phyloP scores from a whole-genome alignment of 2,113 vertebrate species.

The Peromyscus maniculatus region DNA sequence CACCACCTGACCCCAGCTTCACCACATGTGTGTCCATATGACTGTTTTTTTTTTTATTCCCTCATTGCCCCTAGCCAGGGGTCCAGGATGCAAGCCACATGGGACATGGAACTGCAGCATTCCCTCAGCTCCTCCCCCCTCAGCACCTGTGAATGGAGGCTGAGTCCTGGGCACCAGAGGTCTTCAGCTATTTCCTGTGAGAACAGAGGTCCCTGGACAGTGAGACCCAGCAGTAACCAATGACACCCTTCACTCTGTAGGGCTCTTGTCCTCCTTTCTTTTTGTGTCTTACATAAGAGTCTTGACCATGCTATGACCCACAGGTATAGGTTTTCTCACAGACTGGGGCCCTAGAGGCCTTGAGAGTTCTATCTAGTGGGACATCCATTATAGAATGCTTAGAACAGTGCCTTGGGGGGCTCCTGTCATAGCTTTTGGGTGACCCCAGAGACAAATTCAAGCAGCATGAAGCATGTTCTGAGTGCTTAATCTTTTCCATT shows the following conservation, averaged over 20 bases:
- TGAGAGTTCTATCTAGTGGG: neutral
- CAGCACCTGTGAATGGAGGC: accelerated
- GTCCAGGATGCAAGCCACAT: neutral
- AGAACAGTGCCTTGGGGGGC: neutral
- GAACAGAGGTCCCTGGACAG: neutral
- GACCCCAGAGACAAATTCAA: neutral
- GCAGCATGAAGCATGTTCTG: neutral
- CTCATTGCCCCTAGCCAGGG: no score
- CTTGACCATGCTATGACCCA: neutral
- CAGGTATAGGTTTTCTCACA: neutral
- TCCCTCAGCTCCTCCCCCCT: accelerated
- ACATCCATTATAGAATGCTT: neutral
- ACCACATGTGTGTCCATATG: neutral
- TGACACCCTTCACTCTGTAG: neutral
- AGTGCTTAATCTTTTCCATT: neutral
- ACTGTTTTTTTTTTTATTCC: neutral
- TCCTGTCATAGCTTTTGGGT: neutral
- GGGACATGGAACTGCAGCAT: neutral
- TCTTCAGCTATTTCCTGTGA: neutral
- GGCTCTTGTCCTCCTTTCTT: neutral
- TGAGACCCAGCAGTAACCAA: neutral
- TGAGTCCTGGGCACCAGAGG: neutral
- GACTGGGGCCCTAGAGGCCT: neutral
- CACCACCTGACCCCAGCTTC: neutral
- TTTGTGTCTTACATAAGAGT: neutral